A percentile compares a stretch with the other conserved stretches of the same genome.
These are phyloP conservation scores for Mastacembelus armatus DNA, from an alignment of 2,797 vertebrate species.

Conservation along the genomic window DNA sequence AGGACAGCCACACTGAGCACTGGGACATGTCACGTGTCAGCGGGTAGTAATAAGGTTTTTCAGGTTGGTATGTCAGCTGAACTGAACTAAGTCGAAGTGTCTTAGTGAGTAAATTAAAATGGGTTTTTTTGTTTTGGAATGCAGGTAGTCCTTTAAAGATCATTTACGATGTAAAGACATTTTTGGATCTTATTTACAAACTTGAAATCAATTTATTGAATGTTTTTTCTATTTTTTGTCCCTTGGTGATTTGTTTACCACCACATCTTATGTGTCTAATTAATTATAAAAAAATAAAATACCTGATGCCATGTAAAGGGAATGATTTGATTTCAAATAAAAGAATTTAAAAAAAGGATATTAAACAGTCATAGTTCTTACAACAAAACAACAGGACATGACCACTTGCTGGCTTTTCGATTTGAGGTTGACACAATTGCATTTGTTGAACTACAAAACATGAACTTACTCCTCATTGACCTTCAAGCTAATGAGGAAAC, in stretches of 20 bases:
- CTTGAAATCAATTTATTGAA: too few relatives aligned
- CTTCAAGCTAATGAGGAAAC: neutral
- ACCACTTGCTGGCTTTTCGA: slow-evolving; percentile 11
- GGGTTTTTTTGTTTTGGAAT: too few relatives aligned
- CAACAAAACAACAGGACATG: neutral
- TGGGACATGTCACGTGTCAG: too few relatives aligned
- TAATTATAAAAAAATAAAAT: neutral
- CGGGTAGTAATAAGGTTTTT: too few relatives aligned
- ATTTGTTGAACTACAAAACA: neutral
- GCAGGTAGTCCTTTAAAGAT: too few relatives aligned
- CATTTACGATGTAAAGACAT: too few relatives aligned
- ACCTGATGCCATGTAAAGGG: neutral
- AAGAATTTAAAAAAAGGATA: neutral
- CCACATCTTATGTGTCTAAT: too few relatives aligned
- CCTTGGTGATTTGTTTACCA: neutral
- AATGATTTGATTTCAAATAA: neutral
- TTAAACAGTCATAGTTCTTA: neutral
- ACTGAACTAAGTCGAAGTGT: too few relatives aligned
- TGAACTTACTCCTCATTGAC: neutral
- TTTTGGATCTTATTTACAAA: too few relatives aligned
- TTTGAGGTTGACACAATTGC: neutral
- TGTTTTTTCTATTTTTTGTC: neutral
- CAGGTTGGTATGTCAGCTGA: too few relatives aligned
- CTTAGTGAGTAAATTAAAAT: too few relatives aligned
- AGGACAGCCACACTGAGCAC: too few relatives aligned